Conservation (phyloP, 1,140 invertebrate genomes). For the Zaprionus gabonicus region DNA sequence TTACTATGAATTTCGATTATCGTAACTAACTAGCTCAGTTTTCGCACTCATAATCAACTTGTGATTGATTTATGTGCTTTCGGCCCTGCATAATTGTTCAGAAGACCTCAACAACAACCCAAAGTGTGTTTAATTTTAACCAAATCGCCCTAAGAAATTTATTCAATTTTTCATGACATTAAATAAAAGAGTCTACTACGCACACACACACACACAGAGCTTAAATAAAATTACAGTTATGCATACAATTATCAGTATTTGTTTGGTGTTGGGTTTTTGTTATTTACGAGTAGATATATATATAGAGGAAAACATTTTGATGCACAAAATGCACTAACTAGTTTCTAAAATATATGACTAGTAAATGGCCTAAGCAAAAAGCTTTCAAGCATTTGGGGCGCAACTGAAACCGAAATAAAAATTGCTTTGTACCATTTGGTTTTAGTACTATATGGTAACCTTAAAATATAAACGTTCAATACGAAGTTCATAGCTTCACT, state of each 20-base stretch:
- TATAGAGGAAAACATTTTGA: constrained; percentile 20
- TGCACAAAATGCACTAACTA: constrained; percentile 64
- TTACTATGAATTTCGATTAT: background rate
- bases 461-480: constrained; percentile 19
- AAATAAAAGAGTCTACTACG: background rate
- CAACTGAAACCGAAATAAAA: constrained; percentile 28
- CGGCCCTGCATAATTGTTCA: background rate
- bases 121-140: background rate
- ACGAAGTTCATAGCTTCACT: constrained; percentile 3
- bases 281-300: constrained; percentile 5
- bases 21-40: too few species aligned
- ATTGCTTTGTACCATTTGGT: constrained; percentile 6
- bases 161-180: background rate
- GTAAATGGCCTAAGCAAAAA: constrained; percentile 45
- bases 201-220: constrained; percentile 4
- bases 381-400: constrained; percentile 49
- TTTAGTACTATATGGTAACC: constrained; percentile 5
- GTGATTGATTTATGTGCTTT: background rate
- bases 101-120: background rate
- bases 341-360: constrained; percentile 19
- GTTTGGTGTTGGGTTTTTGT: background rate
- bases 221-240: background rate
- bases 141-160: background rate
- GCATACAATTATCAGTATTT: constrained; percentile 21
- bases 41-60: background rate